phyloP scores from a whole-genome alignment of 2,113 vertebrate species.

The Connochaetes taurinus region DNA sequence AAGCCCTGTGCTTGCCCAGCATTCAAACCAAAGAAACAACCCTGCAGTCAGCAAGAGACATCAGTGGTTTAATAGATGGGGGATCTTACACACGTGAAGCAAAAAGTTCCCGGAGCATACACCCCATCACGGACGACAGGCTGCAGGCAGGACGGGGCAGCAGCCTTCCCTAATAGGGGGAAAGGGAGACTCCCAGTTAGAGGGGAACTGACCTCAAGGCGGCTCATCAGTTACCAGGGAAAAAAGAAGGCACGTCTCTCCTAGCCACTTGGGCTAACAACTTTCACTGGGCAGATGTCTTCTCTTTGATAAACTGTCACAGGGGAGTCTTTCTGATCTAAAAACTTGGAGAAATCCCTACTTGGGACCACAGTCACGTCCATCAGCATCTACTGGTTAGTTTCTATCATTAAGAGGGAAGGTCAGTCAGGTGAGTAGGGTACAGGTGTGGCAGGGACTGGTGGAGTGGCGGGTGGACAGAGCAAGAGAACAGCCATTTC shows the following conservation, averaged over 20 bases:
- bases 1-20: background rate
- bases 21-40: background rate
- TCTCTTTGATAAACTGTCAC: background rate
- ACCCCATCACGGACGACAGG: background rate
- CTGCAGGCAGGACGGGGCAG: background rate
- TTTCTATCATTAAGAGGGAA: background rate
- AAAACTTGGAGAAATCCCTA: background rate
- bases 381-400: background rate
- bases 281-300: background rate
- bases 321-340: background rate
- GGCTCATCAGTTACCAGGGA: background rate
- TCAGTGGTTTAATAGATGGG: background rate
- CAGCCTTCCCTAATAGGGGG: background rate
- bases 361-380: too few relatives aligned
- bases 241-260: background rate
- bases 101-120: background rate
- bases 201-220: background rate
- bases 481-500: background rate
- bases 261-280: rapidly evolving
- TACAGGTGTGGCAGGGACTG: background rate
- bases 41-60: background rate
- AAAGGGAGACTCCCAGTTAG: background rate
- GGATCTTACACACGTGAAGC: background rate
- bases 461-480: background rate
- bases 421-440: background rate